These are phyloP conservation scores for Aldabrachelys gigantea DNA, from an alignment of 2,113 vertebrate species.

Conservation along the genomic window DNA sequence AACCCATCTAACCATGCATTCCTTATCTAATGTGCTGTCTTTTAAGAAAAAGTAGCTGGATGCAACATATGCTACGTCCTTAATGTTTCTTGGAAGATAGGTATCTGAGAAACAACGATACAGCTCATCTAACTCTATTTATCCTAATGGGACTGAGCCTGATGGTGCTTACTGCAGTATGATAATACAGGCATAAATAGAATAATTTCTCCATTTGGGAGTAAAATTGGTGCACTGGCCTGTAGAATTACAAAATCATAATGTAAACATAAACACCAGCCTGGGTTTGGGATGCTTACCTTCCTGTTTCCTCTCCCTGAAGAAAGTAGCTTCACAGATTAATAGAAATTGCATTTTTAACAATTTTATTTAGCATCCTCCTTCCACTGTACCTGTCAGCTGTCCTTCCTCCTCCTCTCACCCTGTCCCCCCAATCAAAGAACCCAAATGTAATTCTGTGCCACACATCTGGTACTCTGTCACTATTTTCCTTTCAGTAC, in stretches of 20 bases:
- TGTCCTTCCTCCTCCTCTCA: not conserved
- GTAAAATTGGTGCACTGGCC: not conserved
- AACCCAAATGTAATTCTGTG: not conserved
- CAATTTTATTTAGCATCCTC: not conserved
- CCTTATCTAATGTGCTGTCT: not conserved
- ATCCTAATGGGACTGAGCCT: not conserved
- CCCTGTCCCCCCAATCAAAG: not conserved
- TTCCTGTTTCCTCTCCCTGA: not conserved
- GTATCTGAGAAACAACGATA: not conserved
- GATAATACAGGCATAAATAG: not conserved
- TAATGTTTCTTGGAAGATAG: not conserved
- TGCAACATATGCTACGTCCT: not conserved
- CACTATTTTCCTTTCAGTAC: not conserved
- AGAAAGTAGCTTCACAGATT: not conserved
- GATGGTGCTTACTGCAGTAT: not conserved
- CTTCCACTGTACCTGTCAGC: not conserved
- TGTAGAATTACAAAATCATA: not conserved
- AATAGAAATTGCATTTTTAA: not conserved
- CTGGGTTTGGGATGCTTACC: not conserved
- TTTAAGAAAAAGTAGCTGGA: not conserved
- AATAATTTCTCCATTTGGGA: not conserved
- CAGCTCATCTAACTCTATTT: not conserved
- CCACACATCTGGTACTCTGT: not conserved
- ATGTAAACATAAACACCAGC: not conserved
- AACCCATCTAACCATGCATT: not conserved